These are phyloP conservation scores for Labeo rohita DNA, from an alignment of 2,113 vertebrate species.

Conservation along the genomic window DNA sequence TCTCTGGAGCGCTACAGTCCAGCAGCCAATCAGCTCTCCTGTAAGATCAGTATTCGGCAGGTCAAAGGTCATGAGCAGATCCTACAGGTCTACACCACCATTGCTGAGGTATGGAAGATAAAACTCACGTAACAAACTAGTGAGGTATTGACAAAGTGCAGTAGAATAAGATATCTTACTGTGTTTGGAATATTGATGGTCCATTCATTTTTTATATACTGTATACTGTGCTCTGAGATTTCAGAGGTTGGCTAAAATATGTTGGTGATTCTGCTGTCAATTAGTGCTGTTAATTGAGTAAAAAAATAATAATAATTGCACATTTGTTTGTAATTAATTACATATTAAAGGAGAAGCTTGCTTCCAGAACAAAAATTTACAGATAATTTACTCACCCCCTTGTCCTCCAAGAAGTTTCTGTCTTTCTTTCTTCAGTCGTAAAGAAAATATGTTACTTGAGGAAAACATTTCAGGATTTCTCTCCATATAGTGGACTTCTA, in stretches of 20 bases:
- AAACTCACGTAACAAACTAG: background rate
- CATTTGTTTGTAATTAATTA: too few relatives aligned
- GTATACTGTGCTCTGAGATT: background rate
- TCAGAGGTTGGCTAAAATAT: background rate
- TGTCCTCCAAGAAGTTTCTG: too few relatives aligned
- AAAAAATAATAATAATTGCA: too few relatives aligned
- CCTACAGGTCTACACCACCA: constrained; percentile 91
- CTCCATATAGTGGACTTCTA: too few relatives aligned
- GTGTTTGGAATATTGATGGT: background rate
- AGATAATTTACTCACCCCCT: too few relatives aligned
- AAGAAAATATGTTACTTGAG: too few relatives aligned
- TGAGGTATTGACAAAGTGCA: background rate
- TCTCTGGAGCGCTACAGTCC: constrained; percentile 92
- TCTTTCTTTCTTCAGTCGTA: too few relatives aligned
- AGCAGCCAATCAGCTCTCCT: constrained; percentile 89
- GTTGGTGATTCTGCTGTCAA: background rate
- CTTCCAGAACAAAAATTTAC: too few relatives aligned
- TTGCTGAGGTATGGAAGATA: constrained; percentile 83
- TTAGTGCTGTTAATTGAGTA: too few relatives aligned
- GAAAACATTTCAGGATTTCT: too few relatives aligned
- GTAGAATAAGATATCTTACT: background rate
- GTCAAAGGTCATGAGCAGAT: constrained; percentile 96
- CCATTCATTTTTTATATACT: background rate
- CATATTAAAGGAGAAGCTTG: too few relatives aligned
- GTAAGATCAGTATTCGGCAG: constrained; percentile 93